Base-by-base conservation (phyloP, 2,113 vertebrate genomes). In the Gnathonemus echidnorhynchus region DNA sequence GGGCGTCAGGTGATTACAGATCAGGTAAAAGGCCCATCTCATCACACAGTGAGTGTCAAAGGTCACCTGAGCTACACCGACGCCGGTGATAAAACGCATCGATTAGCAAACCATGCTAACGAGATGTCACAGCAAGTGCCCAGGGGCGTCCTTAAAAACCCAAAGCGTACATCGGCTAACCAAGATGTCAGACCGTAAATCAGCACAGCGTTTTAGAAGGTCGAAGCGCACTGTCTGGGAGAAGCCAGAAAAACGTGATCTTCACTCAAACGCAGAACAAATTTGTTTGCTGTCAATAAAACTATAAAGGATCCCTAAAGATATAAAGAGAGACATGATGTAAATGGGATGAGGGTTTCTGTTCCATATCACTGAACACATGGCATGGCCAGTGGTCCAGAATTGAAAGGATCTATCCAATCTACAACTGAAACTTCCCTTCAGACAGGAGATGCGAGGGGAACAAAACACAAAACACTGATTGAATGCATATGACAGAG, bases 261-360 rank as follows among this genome's bases (percentile, higher is more conserved):
- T 13, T 56, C 27, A 53, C 45, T 2, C 24, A 35, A 35, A 48
- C 86, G 31, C 31, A 56, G 48, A 87, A 87, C 24, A 87, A 87
- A 87, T 87, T 87, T 87, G 50, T 53, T 35, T 52, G 86, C 27
- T 53, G 86, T 87, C 27, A 19, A n/a, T 86, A 50, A 15, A 80
- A 39, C 74, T 42, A 85, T 46, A 46, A 85, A 85, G 45, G 21
- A 80, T 39, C 74, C 17, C 17, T 80, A 80, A 80, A 80, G 35
- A 80, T 80, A 42, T 80, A 86, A 86, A 49, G 13, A 5, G 48
- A 50, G 24, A 48, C 24, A 48, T 31, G 13, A 86, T 86, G 84
- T 48, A 46, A 86, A 21, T 77, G 27, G 62, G 35, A 77, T 39
- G 70, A 77, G 31, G 31, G 74, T 35, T 42, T 80, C 74, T 19